Evolutionary conservation across 2,113 vertebrate species (phyloP), one percentile per base, ranked within the genome.

Genomic region (Ariopsis seemanni): DNA sequence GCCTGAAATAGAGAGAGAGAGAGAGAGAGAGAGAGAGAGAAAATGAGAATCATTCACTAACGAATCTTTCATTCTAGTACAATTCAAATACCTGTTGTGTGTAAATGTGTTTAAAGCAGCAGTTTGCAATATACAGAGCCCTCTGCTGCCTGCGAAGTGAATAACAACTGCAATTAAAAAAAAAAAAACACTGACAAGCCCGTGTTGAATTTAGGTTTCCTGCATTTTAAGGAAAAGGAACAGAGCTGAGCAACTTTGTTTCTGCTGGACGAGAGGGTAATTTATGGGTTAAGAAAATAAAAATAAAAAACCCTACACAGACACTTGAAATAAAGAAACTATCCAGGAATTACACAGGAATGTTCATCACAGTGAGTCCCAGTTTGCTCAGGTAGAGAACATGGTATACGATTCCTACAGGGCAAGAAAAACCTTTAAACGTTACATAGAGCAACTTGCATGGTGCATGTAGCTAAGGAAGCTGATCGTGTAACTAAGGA

Each of bases 1-100:
- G 94, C 96, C 98, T 98, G 96, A 91, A 93, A 93, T 95, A 96
- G 92, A 96, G n/a, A 95, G 90, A 94, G 95, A 96, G 88, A 96
- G 95, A 84, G 20, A 89, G 95, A 95, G n/a, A 95, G 90, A 94
- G 95, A 96, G 88, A 96, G 95, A 84, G 20, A 89, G 95, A 95
- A 94, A 94, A 95, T 96, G 95, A 72, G 22, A n/a, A 96, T 48
- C 5, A 42, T 62, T 62, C 20, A 62, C 7, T 60, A 8, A 57
- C 2, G 2, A 20, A 30, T 71, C 48, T 55, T 20, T 71, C 63
- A 71, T 57, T 52, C 27, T 5, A 34, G 52, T 30, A 57, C 65
- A 22, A 11, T 84, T 55, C 17, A 53, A 69, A 71, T 34, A 71
- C 1, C 25, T 30, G 50, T 25, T 1, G 17, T 58, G 4, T 58